Evolutionary conservation across 1,140 invertebrate genomes (phyloP), one percentile per base, ranked within the genome.

Genomic region (Dryas iulia): DNA sequence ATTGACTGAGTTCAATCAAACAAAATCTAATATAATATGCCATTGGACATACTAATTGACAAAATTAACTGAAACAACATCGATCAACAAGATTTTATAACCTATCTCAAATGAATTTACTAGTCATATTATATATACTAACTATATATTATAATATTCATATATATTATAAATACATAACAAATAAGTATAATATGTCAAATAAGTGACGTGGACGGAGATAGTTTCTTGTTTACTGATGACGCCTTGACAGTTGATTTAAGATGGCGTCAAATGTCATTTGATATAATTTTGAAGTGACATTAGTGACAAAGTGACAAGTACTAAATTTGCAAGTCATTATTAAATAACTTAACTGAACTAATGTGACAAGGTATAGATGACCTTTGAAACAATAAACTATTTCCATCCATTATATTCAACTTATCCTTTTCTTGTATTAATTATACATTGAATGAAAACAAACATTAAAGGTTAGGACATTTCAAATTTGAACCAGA

Each of bases 21-120:
- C 10, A 53, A 63, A 63, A 60, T 12, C 30, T 23, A 33, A 30
- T 24, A 81, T 78, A 77, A 81, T 72, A 77, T 76, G 77, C 66
- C 71, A 28, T 74, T 81, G 83, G 83, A 86, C 82, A 83, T 74
- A 78, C 72, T 89, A 89, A 91, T 91, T 91, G 88, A 91, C 87
- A 82, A 87, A 87, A 88, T 75, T 77, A 86, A 89, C 76, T 74
- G 78, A 87, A 90, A 83, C 74, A 83, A 86, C 79, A 75, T 77
- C 70, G 71, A 75, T 78, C 71, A 85, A 89, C 86, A 84, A 84
- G 78, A 74, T 82, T 82, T 83, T 73, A 81, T 83, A 83, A 84
- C 77, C 78, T 83, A 86, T 70, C 66, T 72, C 57, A 60, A 77
- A 25, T 54, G 53, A 25, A 25, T 73, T 73, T 75, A 31, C 65